Evolutionary conservation across 1,140 invertebrate genomes (phyloP).

Genomic region (Eubasilissa regina): DNA sequence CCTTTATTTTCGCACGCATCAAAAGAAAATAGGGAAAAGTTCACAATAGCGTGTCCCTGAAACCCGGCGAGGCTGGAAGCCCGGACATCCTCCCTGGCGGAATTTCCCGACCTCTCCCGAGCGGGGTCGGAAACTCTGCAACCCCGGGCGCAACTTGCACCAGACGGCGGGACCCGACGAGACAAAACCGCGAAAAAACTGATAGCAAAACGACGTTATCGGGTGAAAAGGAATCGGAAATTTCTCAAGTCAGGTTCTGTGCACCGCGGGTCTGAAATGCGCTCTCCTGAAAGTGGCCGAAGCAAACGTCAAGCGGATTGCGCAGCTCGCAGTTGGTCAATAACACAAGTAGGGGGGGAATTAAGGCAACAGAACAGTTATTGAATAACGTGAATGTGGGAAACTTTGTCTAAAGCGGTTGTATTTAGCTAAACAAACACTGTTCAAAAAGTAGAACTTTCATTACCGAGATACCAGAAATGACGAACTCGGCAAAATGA

Average conservation of each 20-base stretch:
- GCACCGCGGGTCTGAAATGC: background rate
- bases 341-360: background rate
- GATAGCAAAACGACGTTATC: background rate
- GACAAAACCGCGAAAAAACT: background rate
- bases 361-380: background rate
- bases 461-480: no score
- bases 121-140: background rate
- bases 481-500: no score
- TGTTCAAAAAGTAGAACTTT: no score
- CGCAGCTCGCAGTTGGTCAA: background rate
- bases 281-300: background rate
- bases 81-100: slow-evolving; percentile 5
- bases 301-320: background rate
- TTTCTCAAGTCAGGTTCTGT: background rate
- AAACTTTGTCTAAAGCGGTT: no score
- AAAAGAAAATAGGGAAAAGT: no score
- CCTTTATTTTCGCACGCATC: no score
- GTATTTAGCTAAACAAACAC: no score
- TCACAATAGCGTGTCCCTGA: background rate
- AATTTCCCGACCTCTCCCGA: slow-evolving; percentile 8
- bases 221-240: background rate
- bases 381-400: no score
- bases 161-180: slow-evolving; percentile 29
- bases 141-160: slow-evolving; percentile 20
- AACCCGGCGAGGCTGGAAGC: background rate